A percentile compares a stretch with the other conserved stretches of the same genome.
Conservation (phyloP, 2,113 vertebrate species). For the Tyrannus savana region DNA sequence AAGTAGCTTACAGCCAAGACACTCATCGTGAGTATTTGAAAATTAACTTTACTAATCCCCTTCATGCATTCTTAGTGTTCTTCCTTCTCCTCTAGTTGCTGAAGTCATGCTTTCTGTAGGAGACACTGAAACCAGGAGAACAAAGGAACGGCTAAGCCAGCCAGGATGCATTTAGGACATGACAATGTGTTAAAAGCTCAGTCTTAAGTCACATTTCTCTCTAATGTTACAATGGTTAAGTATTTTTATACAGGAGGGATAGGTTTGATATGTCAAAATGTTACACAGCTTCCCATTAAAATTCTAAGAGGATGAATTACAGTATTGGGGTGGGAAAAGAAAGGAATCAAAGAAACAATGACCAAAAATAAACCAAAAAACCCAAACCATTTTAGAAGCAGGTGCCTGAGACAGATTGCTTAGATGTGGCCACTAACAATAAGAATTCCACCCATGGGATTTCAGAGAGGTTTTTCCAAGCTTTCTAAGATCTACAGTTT, state of each 20-base stretch:
- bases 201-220: background rate
- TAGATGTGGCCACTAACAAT: background rate
- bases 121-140: background rate
- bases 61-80: background rate
- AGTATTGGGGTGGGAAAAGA: background rate
- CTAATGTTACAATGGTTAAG: background rate
- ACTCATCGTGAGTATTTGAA: background rate
- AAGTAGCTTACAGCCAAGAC: conserved; percentile 33
- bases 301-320: background rate
- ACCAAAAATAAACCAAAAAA: background rate
- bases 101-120: background rate
- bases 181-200: background rate
- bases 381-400: background rate
- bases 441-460: background rate
- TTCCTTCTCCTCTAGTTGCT: background rate
- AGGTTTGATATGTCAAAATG: background rate
- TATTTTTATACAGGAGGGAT: background rate
- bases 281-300: background rate
- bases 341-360: background rate
- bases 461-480: background rate
- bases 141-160: background rate
- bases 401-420: background rate
- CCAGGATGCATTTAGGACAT: background rate
- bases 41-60: background rate
- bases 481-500: background rate